Percentiles rank a stretch among this genome's conserved stretches.
Conservation (phyloP, 2,888 invertebrate genomes). For the Polyploca ridens region DNA sequence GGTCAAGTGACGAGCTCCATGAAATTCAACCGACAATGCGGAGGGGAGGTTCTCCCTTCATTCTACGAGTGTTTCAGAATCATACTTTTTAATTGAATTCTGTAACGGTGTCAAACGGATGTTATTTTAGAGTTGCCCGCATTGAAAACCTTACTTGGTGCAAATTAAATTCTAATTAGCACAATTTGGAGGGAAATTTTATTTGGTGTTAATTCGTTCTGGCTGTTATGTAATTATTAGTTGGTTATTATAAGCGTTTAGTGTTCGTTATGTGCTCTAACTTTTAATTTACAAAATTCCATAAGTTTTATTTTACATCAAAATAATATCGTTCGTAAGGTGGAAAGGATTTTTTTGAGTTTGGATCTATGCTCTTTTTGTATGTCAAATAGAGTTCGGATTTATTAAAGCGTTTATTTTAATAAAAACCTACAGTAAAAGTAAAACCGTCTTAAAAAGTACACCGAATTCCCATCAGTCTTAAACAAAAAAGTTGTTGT, state of each 20-base stretch:
- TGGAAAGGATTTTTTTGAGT: no score
- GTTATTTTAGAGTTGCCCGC: constrained; percentile 26
- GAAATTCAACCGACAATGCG: constrained; percentile 56
- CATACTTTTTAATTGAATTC: constrained; percentile 68
- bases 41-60: constrained; percentile 28
- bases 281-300: not conserved
- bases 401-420: not conserved
- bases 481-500: not conserved
- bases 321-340: no score
- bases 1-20: constrained; percentile 65
- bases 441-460: not conserved
- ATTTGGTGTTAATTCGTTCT: constrained; percentile 2
- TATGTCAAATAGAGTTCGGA: no score
- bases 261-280: not conserved
- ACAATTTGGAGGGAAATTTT: not conserved
- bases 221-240: not conserved
- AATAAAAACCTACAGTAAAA: not conserved
- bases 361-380: no score
- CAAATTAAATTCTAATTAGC: constrained; percentile 6
- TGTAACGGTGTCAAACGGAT: constrained; percentile 40
- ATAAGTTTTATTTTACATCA: no score
- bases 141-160: constrained; percentile 6
- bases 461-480: not conserved
- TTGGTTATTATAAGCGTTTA: not conserved
- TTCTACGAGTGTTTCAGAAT: constrained; percentile 53